These are phyloP conservation scores for Limnothrissa miodon DNA, from an alignment of 2,113 vertebrate species.

Conservation along the genomic window DNA sequence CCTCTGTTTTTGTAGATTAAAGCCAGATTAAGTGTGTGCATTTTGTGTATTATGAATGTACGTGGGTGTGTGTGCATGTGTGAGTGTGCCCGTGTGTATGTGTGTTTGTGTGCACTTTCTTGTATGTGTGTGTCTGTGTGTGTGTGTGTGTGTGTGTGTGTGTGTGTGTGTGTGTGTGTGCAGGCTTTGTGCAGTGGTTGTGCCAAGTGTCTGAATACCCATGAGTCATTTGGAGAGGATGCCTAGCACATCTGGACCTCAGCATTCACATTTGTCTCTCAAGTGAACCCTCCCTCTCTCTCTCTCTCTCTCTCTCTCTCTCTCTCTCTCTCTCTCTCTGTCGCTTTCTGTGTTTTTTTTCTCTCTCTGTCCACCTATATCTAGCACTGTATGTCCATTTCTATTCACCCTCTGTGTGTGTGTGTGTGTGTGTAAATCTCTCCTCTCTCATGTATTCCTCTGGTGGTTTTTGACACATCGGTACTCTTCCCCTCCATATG, in stretches of 20 bases:
- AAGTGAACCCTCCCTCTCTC: slow-evolving; percentile 18
- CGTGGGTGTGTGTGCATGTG: background rate
- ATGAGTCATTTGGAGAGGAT: background rate
- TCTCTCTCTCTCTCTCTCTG: background rate
- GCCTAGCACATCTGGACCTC: slow-evolving; percentile 36
- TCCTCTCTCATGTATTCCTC: background rate
- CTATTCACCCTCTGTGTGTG: too few species aligned
- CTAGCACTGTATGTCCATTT: too few species aligned
- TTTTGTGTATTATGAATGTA: background rate
- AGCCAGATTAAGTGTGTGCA: background rate
- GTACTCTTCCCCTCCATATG: background rate
- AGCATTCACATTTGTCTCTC: background rate
- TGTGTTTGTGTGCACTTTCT: background rate
- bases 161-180: background rate
- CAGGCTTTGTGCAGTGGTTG: background rate
- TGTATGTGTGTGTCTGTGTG: background rate
- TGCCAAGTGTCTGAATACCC: background rate
- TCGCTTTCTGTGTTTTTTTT: background rate
- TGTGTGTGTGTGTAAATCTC: too few species aligned
- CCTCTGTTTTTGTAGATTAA: background rate
- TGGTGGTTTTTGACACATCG: background rate
- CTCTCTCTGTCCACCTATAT: background rate
- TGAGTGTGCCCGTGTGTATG: too few species aligned
- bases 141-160: background rate
- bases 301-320: slow-evolving; percentile 7